phyloP scores from a whole-genome alignment of 2,888 invertebrate genomes.

The Apamea sordens region DNA sequence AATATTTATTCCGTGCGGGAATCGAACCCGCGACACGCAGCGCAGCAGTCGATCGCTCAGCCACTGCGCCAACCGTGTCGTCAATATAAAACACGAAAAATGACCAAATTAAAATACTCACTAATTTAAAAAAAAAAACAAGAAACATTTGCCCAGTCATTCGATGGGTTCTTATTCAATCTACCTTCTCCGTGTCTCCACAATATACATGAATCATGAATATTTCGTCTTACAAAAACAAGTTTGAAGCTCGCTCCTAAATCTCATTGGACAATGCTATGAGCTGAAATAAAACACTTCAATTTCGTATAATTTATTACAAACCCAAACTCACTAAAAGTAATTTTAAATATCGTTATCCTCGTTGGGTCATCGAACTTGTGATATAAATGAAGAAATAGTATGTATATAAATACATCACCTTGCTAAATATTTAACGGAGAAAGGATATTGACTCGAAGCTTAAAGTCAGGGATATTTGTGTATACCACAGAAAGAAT shows the following conservation, averaged over 20 bases:
- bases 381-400: constrained; percentile 42
- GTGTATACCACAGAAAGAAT: constrained; percentile 17
- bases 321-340: constrained; percentile 5
- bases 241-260: neutral
- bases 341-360: constrained; percentile 35
- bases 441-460: constrained; percentile 45
- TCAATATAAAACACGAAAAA: neutral
- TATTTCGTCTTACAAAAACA: neutral
- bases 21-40: too few species aligned
- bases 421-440: constrained; percentile 47
- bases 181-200: too few species aligned
- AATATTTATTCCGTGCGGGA: too few species aligned
- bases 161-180: neutral
- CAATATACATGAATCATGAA: neutral
- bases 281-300: constrained; percentile 48
- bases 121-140: neutral
- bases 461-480: constrained; percentile 30
- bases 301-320: constrained; percentile 33
- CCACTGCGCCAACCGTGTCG: too few species aligned
- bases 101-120: too few species aligned
- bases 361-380: constrained; percentile 54
- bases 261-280: neutral
- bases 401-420: constrained; percentile 11
- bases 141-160: neutral
- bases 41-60: too few species aligned